Evolutionary conservation across 2,113 vertebrate species (phyloP), one percentile per base, ranked within the genome.

Genomic region (Neotoma lepida): DNA sequence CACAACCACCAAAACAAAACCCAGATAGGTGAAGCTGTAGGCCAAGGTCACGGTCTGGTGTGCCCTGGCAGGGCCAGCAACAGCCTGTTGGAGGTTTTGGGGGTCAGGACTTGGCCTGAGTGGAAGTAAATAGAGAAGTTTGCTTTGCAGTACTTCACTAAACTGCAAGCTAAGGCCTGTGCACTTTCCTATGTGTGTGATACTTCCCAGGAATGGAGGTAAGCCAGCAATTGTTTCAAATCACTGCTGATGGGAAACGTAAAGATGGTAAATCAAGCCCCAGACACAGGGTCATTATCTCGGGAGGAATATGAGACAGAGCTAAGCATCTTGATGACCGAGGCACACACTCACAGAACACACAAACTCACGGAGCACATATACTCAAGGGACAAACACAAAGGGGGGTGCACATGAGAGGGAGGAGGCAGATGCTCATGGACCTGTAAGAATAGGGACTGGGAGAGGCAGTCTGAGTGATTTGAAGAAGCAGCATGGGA

Each of bases 301-400:
- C 39, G 0, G 15, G 12, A 81, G 26, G 84, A n/a, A 74, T 4
- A 13, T 2, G 28, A 51, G 2, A 0, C 1, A 4, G 7, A 24
- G 46, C 35, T n/a, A 58, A 35, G 33, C 4, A 6, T 46, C 39
- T 41, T 70, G 15, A 49, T 46, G 39, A 35, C 28, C 30, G 35
- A 15, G 9, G 49, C 41, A 63, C 14, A 44, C 5, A 6, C 26
- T 88, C 9, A 22, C 12, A 68, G 68, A 46, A 35, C 87, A 88
- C 39, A 88, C n/a, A 41, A 44, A 51, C 64, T 68, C 41, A 49
- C 49, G n/a, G 39, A 33, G 44, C 51, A 58, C 28, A 26, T 5
- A 26, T 12, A 26, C 84, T 68, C 30, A n/a, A 46, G 84, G 20
- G 44, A 41, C 66, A 87, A 6, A 71, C 20, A 9, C 12, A n/a